A percentile compares a stretch with the other conserved stretches of the same genome.
phyloP scores from a whole-genome alignment of 1,140 invertebrate species.

The Leptonema lineaticorne region DNA sequence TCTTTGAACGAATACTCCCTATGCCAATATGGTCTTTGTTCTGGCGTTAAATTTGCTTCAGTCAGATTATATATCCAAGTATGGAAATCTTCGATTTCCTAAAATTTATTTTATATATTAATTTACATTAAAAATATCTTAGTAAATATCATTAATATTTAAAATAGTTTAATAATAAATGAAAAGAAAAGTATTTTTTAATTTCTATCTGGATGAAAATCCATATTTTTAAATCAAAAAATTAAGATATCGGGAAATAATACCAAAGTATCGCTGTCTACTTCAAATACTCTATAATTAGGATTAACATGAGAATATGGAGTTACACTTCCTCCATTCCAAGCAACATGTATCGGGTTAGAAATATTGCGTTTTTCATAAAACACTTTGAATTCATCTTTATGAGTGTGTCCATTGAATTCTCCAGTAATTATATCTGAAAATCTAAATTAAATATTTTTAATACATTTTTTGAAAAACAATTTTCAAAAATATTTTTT shows the following conservation, averaged over 20 bases:
- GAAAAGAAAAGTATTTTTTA: no score
- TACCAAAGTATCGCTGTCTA: slow-evolving; percentile 65
- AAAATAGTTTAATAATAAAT: no score
- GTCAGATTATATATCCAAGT: slow-evolving; percentile 79
- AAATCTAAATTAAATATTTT: slow-evolving; percentile 59
- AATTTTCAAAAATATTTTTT: not conserved
- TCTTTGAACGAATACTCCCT: slow-evolving; percentile 69
- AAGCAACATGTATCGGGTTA: slow-evolving; percentile 66
- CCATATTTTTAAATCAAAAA: no score
- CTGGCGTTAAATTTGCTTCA: slow-evolving; percentile 65
- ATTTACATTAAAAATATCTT: no score
- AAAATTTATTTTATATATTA: no score
- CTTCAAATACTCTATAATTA: slow-evolving; percentile 75
- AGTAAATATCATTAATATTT: slow-evolving; percentile 26
- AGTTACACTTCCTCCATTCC: slow-evolving; percentile 76
- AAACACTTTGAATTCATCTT: slow-evolving; percentile 71
- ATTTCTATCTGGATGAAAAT: no score
- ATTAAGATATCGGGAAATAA: no score
- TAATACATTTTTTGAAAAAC: not conserved
- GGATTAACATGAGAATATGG: slow-evolving; percentile 69
- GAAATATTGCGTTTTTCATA: slow-evolving; percentile 56
- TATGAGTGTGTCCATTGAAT: slow-evolving; percentile 82
- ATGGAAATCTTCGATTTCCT: slow-evolving; percentile 67
- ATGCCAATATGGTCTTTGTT: slow-evolving; percentile 62
- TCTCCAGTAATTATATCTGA: slow-evolving; percentile 69